phyloP scores from a whole-genome alignment of 2,888 invertebrate species.

The Sicus ferrugineus region DNA sequence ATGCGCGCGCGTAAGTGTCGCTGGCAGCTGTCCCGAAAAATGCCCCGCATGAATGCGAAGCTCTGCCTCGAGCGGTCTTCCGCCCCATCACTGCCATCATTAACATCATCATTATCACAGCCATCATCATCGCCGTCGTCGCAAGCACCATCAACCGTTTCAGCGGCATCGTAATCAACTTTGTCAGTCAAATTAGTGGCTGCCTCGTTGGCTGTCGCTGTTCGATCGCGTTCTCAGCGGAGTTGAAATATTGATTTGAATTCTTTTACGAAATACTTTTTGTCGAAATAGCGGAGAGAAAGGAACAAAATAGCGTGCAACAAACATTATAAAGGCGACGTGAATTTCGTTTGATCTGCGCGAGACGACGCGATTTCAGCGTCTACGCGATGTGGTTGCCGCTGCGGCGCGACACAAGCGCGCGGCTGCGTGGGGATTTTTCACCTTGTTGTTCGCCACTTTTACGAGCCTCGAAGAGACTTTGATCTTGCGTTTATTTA shows the following conservation, averaged over 20 bases:
- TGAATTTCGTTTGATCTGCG: conserved; percentile 21
- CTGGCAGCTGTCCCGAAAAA: conserved; percentile 42
- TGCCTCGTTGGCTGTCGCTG: not conserved
- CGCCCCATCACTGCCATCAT: conserved; percentile 10
- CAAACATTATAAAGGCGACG: not conserved
- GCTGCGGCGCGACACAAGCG: not conserved
- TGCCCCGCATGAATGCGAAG: conserved; percentile 39
- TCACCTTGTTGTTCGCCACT: not conserved
- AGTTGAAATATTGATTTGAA: conserved; percentile 27
- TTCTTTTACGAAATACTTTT: conserved; percentile 20
- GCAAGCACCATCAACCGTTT: not conserved
- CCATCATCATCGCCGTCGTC: not conserved
- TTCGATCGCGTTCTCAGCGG: not conserved
- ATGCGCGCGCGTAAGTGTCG: conserved; percentile 33
- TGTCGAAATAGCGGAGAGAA: not conserved
- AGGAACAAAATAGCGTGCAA: not conserved
- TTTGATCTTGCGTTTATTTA: conserved; percentile 44
- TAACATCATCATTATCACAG: no score
- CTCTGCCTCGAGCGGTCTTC: conserved; percentile 28
- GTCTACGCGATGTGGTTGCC: not conserved
- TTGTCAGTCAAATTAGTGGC: not conserved
- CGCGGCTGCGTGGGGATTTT: no score
- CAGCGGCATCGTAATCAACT: conserved; percentile 7
- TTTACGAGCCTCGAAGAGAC: conserved; percentile 19
- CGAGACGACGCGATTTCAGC: no score